A percentile compares a stretch with the other conserved stretches of the same genome.
These are phyloP conservation scores for Genyomyrus donnyi DNA, from an alignment of 2,113 vertebrate species.

Conservation along the genomic window DNA sequence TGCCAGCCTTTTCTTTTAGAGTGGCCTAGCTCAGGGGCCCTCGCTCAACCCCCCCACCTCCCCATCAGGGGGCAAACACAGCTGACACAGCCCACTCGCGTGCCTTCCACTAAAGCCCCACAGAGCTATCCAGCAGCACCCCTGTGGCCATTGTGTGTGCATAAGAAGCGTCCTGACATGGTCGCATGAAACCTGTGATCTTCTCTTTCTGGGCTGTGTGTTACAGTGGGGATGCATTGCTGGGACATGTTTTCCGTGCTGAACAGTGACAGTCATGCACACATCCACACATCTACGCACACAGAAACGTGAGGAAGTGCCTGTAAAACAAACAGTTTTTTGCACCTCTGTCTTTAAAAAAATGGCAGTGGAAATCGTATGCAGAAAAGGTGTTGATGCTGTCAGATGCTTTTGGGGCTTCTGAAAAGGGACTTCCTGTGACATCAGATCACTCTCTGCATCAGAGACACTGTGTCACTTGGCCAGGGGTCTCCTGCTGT, in stretches of 20 bases:
- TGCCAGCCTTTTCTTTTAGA: constrained; percentile 57
- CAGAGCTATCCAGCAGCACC: constrained; percentile 4
- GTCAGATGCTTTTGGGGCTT: neutral
- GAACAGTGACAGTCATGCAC: neutral
- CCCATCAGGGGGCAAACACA: constrained; percentile 66
- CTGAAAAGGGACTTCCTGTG: neutral
- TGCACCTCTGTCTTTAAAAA: neutral
- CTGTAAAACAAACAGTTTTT: neutral
- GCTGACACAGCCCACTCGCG: constrained; percentile 65
- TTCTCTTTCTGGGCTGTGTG: neutral
- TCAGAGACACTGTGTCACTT: neutral
- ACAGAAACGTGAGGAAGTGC: neutral
- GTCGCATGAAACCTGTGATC: neutral
- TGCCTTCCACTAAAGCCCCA: constrained; percentile 52
- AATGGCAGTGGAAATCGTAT: neutral
- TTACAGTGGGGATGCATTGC: neutral
- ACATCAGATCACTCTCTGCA: neutral
- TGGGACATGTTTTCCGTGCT: neutral
- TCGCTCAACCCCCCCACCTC: constrained; percentile 44
- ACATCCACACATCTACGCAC: neutral
- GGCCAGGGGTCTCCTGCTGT: neutral
- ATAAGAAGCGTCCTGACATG: constrained; percentile 5
- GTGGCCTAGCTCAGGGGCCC: constrained; percentile 51
- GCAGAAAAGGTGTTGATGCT: neutral
- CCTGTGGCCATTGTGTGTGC: constrained; percentile 39